Evolutionary conservation across 2,888 invertebrate genomes (phyloP).

Genomic region (Lingula anatina): DNA sequence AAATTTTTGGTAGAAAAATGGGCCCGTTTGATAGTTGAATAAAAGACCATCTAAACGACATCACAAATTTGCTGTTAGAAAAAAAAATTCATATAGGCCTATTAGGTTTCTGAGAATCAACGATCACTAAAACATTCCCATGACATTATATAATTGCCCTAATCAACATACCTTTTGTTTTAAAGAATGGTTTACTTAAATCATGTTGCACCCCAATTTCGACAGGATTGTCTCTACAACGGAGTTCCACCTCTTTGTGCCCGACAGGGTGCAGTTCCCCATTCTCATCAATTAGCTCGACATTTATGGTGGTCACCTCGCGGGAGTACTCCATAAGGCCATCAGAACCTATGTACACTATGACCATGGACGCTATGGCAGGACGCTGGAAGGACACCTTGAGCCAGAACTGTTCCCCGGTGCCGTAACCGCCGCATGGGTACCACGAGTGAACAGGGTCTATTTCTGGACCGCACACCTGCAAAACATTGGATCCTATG

Average conservation of each 20-base stretch:
- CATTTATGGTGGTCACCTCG: conserved; percentile 14
- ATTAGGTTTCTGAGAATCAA: neutral
- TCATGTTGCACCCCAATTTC: conserved; percentile 27
- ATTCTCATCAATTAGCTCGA: conserved; percentile 20
- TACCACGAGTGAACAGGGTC: conserved; percentile 19
- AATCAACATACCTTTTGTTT: conserved; percentile 23
- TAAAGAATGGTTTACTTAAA: conserved; percentile 27
- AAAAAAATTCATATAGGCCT: neutral
- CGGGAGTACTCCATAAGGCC: conserved; percentile 18
- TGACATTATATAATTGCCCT: neutral
- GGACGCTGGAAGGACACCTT: conserved; percentile 27
- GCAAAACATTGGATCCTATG: neutral
- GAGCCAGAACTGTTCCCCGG: neutral
- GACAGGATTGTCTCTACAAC: conserved; percentile 24
- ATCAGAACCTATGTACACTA: conserved; percentile 33
- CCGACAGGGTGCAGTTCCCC: conserved; percentile 12
- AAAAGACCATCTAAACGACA: too few relatives aligned
- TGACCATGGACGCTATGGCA: conserved; percentile 29
- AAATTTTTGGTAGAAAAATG: too few relatives aligned
- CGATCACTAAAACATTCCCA: neutral
- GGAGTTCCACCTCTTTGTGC: conserved; percentile 13
- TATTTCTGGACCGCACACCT: conserved; percentile 19
- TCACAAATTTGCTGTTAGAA: neutral
- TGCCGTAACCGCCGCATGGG: conserved; percentile 14
- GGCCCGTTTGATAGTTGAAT: too few relatives aligned